Conservation (phyloP, 2,797 vertebrate species). For the Furcifer pardalis region DNA sequence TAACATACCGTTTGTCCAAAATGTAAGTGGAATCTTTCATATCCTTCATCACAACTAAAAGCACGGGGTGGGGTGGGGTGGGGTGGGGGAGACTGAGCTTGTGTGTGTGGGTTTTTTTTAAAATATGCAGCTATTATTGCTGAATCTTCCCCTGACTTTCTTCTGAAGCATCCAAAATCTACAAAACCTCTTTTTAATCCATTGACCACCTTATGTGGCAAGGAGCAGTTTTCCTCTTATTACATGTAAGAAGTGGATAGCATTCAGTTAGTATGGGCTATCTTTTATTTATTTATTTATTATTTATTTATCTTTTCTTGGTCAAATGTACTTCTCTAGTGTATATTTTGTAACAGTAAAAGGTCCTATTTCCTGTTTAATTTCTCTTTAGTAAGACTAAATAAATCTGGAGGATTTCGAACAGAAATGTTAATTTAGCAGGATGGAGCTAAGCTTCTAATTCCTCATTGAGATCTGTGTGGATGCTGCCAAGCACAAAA, state of each 20-base stretch:
- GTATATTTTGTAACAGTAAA: background rate
- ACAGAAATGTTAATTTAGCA: constrained; percentile 24
- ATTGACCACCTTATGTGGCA: background rate
- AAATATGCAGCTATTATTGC: background rate
- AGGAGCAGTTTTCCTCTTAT: background rate
- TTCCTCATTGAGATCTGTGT: constrained; percentile 6
- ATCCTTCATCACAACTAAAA: background rate
- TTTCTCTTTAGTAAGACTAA: constrained; percentile 46
- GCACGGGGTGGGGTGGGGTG: too few relatives aligned
- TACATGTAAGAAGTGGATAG: background rate
- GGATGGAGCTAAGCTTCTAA: background rate
- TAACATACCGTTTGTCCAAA: background rate
- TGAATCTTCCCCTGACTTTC: background rate
- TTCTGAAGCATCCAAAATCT: background rate
- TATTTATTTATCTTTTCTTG: background rate
- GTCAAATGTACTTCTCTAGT: background rate
- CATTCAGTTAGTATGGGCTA: background rate
- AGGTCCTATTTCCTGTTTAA: background rate
- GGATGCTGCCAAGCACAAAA: constrained; percentile 39
- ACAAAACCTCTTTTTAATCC: constrained; percentile 17
- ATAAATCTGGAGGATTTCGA: constrained; percentile 25
- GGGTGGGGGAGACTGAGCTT: background rate
- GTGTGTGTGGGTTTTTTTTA: too few relatives aligned
- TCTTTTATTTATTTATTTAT: too few relatives aligned
- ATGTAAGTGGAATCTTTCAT: background rate